Evolutionary conservation across 2,797 vertebrate species (phyloP).

Genomic region (Hippopotamyrus pictus): DNA sequence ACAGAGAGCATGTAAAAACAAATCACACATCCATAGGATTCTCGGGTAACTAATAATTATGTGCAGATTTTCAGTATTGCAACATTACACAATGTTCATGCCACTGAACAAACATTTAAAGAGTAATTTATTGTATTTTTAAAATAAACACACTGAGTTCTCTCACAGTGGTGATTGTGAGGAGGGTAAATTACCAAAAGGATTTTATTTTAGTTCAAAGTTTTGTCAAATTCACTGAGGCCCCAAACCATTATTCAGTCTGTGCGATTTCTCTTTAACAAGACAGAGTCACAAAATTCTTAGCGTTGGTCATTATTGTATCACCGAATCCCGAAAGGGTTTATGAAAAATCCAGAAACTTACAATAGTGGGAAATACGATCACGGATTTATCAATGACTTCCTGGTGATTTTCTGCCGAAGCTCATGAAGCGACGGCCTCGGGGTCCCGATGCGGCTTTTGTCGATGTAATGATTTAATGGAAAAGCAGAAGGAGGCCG

Average conservation of each 20-base stretch:
- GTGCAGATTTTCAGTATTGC: slow-evolving; percentile 27
- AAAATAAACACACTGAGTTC: not conserved
- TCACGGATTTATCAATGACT: slow-evolving; percentile 26
- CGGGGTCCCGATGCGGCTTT: slow-evolving; percentile 44
- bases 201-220: not conserved
- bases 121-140: not conserved
- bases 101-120: not conserved
- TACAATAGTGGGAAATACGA: slow-evolving; percentile 29
- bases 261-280: not conserved
- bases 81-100: not conserved
- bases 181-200: slow-evolving; percentile 11
- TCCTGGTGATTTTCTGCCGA: slow-evolving; percentile 37
- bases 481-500: not conserved
- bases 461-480: slow-evolving; percentile 1
- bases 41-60: slow-evolving; percentile 17
- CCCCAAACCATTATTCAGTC: not conserved
- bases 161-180: not conserved
- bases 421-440: slow-evolving; percentile 52
- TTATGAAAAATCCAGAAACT: slow-evolving; percentile 22
- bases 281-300: not conserved
- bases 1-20: not conserved
- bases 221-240: not conserved
- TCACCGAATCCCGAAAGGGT: slow-evolving; percentile 28
- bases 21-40: not conserved
- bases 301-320: slow-evolving; percentile 19